These are phyloP conservation scores for Drosophila stalkeri DNA, from an alignment of 2,888 invertebrate species.

Conservation along the genomic window DNA sequence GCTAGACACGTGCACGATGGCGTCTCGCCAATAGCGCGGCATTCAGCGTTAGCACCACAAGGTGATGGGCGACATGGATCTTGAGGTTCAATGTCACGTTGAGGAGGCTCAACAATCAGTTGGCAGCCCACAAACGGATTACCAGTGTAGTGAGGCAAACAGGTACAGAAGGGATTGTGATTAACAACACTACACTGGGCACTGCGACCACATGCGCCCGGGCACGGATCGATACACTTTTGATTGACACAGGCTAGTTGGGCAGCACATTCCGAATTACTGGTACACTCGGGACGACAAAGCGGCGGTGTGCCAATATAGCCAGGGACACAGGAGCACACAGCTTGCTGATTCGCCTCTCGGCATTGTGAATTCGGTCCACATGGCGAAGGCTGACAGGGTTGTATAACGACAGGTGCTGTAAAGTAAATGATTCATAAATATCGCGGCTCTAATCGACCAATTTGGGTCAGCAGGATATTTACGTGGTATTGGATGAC, in stretches of 20 bases:
- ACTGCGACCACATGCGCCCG: constrained; percentile 88
- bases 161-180: constrained; percentile 91
- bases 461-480: constrained; percentile 51
- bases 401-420: constrained; percentile 85
- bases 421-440: constrained; percentile 35
- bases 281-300: constrained; percentile 90
- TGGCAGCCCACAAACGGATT: constrained; percentile 92
- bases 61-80: constrained; percentile 90
- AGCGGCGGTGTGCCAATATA: constrained; percentile 90
- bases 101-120: constrained; percentile 86
- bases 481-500: constrained; percentile 84
- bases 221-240: constrained; percentile 90
- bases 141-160: constrained; percentile 89
- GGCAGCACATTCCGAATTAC: constrained; percentile 89
- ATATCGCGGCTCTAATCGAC: not conserved
- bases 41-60: constrained; percentile 91
- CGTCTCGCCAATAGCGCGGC: constrained; percentile 88
- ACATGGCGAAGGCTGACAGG: constrained; percentile 89
- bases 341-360: constrained; percentile 89
- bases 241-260: constrained; percentile 89
- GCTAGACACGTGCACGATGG: constrained; percentile 91
- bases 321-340: constrained; percentile 89
- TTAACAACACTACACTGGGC: constrained; percentile 88
- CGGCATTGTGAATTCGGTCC: constrained; percentile 92
- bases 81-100: constrained; percentile 78